Base-by-base conservation (phyloP, 2,888 invertebrate genomes). In the Hylaea fasciaria region DNA sequence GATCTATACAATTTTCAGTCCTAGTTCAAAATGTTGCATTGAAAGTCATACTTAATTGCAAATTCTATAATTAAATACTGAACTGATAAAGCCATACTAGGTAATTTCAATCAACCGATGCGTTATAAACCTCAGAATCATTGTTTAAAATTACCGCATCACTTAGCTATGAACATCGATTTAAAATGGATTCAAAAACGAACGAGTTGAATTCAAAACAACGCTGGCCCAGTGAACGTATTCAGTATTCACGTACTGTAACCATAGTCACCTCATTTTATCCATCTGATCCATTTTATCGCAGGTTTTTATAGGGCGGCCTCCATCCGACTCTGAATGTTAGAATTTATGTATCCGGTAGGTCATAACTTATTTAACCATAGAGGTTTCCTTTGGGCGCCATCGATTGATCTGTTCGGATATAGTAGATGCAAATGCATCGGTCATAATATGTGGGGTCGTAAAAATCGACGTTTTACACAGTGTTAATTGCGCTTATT, bases 291-390 rank as follows among this genome's bases (percentile, higher is more conserved):
- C 53, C 45, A 9, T 56, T 61, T 61, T 56, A 61, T 54, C 60
- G 54, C n/a, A 37, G 65, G 59, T 70, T 80, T 76, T 78, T 74
- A 70, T 80, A 67, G 69, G 61, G 58, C 57, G 54, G 59, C 58
- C 63, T 72, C 41, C 32, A 44, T 44, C 44, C 46, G 28, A 47
- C 56, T 17, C 35, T 29, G 41, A 48, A 63, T 55, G 66, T 60
- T 58, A 59, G 48, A 59, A 66, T 69, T 71, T 71, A 71, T 68
- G 62, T 61, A 59, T 70, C 68, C 66, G 62, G 29, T 53, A 55
- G 63, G 57, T 47, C 59, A 67, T 69, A 68, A 68, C 64, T 71
- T 68, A 69, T 62, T 60, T 49, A 66, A 62, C 63, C 65, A 65
- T 69, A 63, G 61, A 64, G 64, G 66, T 68, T 69, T 65, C 64